Percentiles rank a stretch among this genome's conserved stretches.
Evolutionary conservation across 2,797 vertebrate species (phyloP).

Genomic region (Galaxias olidus): DNA sequence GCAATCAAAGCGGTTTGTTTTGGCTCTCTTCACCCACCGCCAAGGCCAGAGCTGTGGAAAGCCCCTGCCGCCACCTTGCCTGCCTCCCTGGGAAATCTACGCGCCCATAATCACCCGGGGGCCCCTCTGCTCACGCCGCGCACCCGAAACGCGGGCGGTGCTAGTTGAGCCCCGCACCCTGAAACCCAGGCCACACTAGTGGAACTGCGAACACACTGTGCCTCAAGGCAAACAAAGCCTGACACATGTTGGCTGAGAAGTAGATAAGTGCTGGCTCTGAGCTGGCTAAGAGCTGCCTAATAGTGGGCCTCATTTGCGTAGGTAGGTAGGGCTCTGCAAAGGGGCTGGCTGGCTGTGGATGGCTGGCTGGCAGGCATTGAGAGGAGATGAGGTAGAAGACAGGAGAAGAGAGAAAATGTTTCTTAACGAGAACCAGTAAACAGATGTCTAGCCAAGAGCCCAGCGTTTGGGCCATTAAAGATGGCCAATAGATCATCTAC

Average conservation of each 20-base stretch:
- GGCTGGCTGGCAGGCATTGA: constrained; percentile 12
- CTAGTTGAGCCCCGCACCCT: too few relatives aligned
- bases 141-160: too few relatives aligned
- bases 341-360: constrained; percentile 32
- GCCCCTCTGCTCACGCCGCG: constrained; percentile 24
- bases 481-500: neutral
- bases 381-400: constrained; percentile 49
- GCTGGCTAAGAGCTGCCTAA: constrained; percentile 56
- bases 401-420: constrained; percentile 47
- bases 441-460: constrained; percentile 39
- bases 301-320: constrained; percentile 56
- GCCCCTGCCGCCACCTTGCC: constrained; percentile 62
- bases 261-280: constrained; percentile 52
- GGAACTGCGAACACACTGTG: neutral
- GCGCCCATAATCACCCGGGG: constrained; percentile 70
- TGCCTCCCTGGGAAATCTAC: constrained; percentile 74
- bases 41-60: constrained; percentile 59
- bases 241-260: constrained; percentile 53
- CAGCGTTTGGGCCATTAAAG: neutral
- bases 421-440: constrained; percentile 33
- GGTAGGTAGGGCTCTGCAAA: constrained; percentile 52
- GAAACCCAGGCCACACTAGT: constrained; percentile 2
- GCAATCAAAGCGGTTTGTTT: constrained; percentile 77
- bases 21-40: constrained; percentile 54
- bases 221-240: constrained; percentile 10